Conservation (phyloP, 2,113 vertebrate species). For the Rhadina sibilatrix region DNA sequence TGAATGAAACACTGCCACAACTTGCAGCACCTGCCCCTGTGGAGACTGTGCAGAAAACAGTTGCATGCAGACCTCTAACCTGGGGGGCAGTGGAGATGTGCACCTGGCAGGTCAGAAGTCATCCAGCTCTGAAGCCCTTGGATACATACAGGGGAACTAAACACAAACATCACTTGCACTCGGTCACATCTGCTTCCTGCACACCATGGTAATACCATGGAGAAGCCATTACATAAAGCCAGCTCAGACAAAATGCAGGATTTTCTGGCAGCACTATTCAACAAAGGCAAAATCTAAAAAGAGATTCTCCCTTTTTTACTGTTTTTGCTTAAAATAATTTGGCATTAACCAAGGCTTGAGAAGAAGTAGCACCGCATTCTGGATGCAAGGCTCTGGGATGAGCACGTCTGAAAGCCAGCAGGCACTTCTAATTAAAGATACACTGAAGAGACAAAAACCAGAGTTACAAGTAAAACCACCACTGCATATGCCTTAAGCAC, state of each 20-base stretch:
- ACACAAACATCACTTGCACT: background rate
- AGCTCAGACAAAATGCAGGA: background rate
- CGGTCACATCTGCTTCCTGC: background rate
- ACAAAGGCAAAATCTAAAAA: background rate
- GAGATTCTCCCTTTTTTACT: background rate
- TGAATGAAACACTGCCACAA: background rate
- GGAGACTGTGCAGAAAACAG: background rate
- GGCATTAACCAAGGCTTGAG: constrained; percentile 20
- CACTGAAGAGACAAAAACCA: background rate
- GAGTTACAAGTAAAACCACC: background rate
- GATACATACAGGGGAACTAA: background rate
- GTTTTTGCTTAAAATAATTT: constrained; percentile 25
- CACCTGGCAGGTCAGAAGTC: background rate
- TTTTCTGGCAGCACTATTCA: constrained; percentile 6
- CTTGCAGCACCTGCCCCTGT: background rate
- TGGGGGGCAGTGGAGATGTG: background rate
- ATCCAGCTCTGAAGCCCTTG: background rate
- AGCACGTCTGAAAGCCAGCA: constrained; percentile 1
- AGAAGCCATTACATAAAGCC: constrained; percentile 6
- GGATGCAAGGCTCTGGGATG: background rate
- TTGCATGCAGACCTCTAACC: background rate
- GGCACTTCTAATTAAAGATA: constrained; percentile 45
- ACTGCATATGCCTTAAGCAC: constrained; percentile 1
- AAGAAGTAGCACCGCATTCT: constrained; percentile 3
- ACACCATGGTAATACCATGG: background rate